Evolutionary conservation across 2,797 vertebrate genomes (phyloP).

Genomic region (Cheirogaleus major): DNA sequence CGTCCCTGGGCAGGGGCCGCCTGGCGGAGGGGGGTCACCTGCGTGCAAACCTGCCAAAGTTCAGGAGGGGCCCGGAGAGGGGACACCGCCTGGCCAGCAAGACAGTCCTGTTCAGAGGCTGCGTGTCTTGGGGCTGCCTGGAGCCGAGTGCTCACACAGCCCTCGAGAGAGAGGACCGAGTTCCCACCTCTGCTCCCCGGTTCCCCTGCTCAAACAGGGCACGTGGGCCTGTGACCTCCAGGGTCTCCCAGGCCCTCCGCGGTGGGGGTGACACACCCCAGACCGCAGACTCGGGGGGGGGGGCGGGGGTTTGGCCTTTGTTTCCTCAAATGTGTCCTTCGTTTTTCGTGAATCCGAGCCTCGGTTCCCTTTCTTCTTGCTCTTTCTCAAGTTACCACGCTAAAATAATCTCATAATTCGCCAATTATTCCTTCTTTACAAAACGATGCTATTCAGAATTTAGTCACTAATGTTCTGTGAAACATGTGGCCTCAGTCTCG

Average conservation of each 20-base stretch:
- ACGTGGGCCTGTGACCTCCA: rapidly evolving
- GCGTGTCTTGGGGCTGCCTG: not conserved
- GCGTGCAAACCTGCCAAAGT: rapidly evolving
- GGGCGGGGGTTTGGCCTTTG: too few species aligned
- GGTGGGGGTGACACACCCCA: rapidly evolving
- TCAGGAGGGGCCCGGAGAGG: rapidly evolving
- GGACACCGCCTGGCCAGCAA: rapidly evolving
- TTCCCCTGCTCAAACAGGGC: not conserved
- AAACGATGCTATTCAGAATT: not conserved
- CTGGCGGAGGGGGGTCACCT: rapidly evolving
- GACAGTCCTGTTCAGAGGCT: not conserved
- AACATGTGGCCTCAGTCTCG: not conserved
- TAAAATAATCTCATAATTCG: not conserved
- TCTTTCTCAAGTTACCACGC: not conserved
- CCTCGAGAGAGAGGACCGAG: rapidly evolving
- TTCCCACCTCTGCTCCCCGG: rapidly evolving
- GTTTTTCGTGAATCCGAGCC: not conserved
- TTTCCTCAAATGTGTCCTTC: rapidly evolving
- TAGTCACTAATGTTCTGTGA: not conserved
- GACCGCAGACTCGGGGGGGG: too few species aligned
- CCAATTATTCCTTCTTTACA: not conserved
- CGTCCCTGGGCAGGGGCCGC: rapidly evolving
- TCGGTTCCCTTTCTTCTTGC: rapidly evolving
- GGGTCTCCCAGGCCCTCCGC: not conserved
- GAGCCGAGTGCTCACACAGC: too few species aligned